Conservation (phyloP, 2,797 vertebrate genomes). For the Cyclura pinguis region DNA sequence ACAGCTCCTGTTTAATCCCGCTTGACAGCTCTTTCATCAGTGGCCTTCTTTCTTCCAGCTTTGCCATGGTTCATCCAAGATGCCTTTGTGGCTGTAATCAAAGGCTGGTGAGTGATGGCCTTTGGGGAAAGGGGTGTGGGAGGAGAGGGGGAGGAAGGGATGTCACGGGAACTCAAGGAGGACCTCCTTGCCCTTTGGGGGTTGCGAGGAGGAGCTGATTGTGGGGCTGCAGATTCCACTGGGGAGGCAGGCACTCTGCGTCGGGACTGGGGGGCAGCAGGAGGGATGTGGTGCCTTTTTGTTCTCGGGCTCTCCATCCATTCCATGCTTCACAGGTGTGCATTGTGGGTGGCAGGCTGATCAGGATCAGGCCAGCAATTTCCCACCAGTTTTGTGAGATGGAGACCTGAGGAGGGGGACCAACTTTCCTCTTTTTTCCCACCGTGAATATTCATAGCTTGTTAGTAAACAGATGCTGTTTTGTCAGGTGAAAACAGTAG, state of each 20-base stretch:
- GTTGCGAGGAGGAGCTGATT: accelerated
- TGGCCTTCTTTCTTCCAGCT: slow-evolving; percentile 70
- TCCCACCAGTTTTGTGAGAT: not conserved
- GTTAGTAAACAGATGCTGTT: not conserved
- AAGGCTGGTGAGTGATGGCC: slow-evolving; percentile 77
- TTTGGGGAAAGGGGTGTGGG: slow-evolving; percentile 13
- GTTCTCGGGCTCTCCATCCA: not conserved
- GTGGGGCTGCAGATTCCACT: accelerated
- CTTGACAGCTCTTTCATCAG: slow-evolving; percentile 80
- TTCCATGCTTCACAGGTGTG: slow-evolving; percentile 41
- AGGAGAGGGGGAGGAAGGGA: slow-evolving; percentile 48
- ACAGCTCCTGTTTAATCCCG: slow-evolving; percentile 75
- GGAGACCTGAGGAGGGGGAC: not conserved
- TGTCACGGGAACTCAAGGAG: not conserved
- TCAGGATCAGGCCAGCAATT: not conserved
- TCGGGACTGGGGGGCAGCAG: not conserved
- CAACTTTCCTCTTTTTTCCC: not conserved
- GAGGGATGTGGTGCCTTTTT: slow-evolving; percentile 24
- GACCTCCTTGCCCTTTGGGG: slow-evolving; percentile 1
- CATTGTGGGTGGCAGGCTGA: slow-evolving; percentile 19
- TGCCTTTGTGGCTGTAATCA: slow-evolving; percentile 77
- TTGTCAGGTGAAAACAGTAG: accelerated
- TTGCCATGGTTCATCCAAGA: slow-evolving; percentile 70
- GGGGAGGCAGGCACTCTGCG: accelerated
- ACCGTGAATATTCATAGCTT: slow-evolving; percentile 7